phyloP scores from a whole-genome alignment of 2,888 invertebrate genomes.

The Lithophane socia region DNA sequence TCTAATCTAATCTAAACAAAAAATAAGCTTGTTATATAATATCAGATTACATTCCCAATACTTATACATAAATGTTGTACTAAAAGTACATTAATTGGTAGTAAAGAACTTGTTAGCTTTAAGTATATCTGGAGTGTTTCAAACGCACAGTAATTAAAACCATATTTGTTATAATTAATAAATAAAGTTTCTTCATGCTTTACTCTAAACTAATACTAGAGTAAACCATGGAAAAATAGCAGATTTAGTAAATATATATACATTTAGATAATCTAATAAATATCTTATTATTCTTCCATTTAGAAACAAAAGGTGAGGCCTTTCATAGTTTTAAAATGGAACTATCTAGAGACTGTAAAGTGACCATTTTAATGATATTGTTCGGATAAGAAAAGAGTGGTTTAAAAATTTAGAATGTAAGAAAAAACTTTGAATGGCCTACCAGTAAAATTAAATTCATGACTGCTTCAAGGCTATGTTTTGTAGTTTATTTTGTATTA shows the following conservation, averaged over 20 bases:
- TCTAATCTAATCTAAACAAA: no score
- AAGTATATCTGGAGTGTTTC: constrained; percentile 3
- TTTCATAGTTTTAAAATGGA: constrained; percentile 34
- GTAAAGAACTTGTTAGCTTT: constrained; percentile 12
- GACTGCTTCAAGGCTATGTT: background rate
- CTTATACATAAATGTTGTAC: constrained; percentile 23
- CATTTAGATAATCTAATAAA: background rate
- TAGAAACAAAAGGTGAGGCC: constrained; percentile 33
- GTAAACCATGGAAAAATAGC: constrained; percentile 1
- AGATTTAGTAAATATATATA: background rate
- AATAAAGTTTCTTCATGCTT: background rate
- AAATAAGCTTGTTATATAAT: background rate
- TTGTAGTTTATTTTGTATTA: constrained; percentile 8
- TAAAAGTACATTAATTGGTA: constrained; percentile 31
- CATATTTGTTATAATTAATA: constrained; percentile 1
- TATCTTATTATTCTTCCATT: background rate
- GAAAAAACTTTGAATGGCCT: constrained; percentile 26
- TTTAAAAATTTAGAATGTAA: constrained; percentile 37
- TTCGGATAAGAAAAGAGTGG: constrained; percentile 18
- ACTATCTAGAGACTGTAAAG: constrained; percentile 30
- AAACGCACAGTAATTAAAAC: background rate
- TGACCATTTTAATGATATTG: constrained; percentile 33
- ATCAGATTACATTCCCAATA: constrained; percentile 32
- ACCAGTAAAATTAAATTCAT: constrained; percentile 17
- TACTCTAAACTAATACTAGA: constrained; percentile 5